These are phyloP conservation scores for Phlogophora meticulosa DNA, from an alignment of 2,888 invertebrate species.

Conservation along the genomic window DNA sequence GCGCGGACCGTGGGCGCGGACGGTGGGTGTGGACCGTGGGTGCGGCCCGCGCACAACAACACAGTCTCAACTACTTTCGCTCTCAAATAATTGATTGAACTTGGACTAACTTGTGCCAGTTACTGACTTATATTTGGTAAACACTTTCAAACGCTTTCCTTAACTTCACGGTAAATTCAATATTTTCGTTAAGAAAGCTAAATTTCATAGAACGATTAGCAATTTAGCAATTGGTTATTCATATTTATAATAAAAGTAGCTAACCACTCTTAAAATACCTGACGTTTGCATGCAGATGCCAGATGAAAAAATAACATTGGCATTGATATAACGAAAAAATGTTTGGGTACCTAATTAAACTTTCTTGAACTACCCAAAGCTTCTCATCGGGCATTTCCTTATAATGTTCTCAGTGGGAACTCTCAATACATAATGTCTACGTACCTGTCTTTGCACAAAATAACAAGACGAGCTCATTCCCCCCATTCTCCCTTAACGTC, in stretches of 20 bases:
- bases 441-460: constrained; percentile 21
- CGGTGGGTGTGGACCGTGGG: too few relatives aligned
- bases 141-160: constrained; percentile 53
- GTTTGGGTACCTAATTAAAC: not conserved
- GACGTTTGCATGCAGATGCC: too few relatives aligned
- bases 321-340: not conserved
- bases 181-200: constrained; percentile 16
- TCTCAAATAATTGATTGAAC: constrained; percentile 68
- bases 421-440: not conserved
- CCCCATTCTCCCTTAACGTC: constrained; percentile 45
- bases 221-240: constrained; percentile 13
- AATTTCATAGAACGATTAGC: constrained; percentile 4
- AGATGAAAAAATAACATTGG: not conserved
- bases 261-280: not conserved
- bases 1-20: too few relatives aligned
- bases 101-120: constrained; percentile 55
- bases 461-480: constrained; percentile 3
- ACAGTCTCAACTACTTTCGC: constrained; percentile 68
- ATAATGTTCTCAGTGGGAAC: not conserved
- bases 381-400: not conserved
- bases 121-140: constrained; percentile 57
- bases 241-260: not conserved
- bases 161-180: constrained; percentile 24
- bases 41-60: constrained; percentile 56
- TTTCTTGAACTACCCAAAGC: not conserved